Base-by-base conservation (phyloP, 2,797 vertebrate species). In the Sebastes nivosus region DNA sequence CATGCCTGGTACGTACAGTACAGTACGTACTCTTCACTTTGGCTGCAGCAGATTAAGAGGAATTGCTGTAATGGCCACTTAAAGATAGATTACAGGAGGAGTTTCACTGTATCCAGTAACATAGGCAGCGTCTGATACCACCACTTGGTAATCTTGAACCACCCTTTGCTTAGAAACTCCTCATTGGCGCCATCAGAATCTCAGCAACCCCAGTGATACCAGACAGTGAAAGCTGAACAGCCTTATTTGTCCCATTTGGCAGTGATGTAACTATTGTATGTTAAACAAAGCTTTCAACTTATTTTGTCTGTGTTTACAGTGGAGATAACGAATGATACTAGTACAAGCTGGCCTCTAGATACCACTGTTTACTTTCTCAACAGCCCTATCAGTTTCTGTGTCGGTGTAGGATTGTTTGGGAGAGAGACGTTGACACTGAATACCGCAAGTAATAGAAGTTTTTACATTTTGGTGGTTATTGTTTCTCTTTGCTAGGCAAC, bases 1-100 rank as follows among this genome's bases (percentile, higher is more conserved):
- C 75, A 12, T 91, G 30, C 96, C 97, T 77, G 96, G 97, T 99
- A 93, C 70, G 93, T 77, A 2, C 73, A 46, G 42, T 46, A 46
- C 42, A 38, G 36, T 38, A 38, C 0, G 94, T 72, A 2, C 4
- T 5, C 20, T 3, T 11, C 8, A 2, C 25, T 24, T 25, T 20
- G 1, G 2, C 27, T 32, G 63, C 42, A 16, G 16, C 11, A 60
- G 52, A 8, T 42, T 2, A 14, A 24, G 38, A 25, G 18, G 18
- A 54, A 42, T 30, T 5, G 16, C 1, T 58, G 4, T 1, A 72
- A 27, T 13, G n/a, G 9, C 4, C 2, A 22, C 2, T 3, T 63
- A 25, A 25, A 67, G 13, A 9, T 5, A 1, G 67, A 70, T 70
- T 38, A 57, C 9, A 46, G n/a, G 6, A 68, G 54, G 8, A 2